phyloP scores from a whole-genome alignment of 1,140 invertebrate species.

The Zaprionus taronus region DNA sequence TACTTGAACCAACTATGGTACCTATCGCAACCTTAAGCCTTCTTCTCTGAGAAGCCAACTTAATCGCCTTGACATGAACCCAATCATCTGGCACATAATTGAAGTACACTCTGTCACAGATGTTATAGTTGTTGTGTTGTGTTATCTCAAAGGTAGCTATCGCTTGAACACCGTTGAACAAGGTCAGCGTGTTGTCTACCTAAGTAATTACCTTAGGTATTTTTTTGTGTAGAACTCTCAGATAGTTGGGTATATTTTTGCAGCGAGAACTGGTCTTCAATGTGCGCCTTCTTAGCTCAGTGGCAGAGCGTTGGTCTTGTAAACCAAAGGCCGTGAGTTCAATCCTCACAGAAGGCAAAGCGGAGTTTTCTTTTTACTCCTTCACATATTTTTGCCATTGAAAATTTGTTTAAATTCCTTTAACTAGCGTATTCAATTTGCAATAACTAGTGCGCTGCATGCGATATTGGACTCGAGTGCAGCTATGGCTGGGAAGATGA shows the following conservation, averaged over 20 bases:
- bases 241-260: not conserved
- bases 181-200: not conserved
- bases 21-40: too few species aligned
- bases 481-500: constrained; percentile 29
- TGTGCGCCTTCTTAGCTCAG: constrained; percentile 93
- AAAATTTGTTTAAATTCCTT: not conserved
- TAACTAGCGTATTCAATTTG: not conserved
- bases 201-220: constrained; percentile 4
- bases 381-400: not conserved
- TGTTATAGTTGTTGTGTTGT: not conserved
- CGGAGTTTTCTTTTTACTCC: not conserved
- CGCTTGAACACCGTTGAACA: not conserved
- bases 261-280: too few species aligned
- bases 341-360: constrained; percentile 93
- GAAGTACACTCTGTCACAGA: not conserved
- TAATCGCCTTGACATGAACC: too few species aligned
- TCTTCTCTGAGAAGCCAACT: too few species aligned
- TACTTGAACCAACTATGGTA: too few species aligned
- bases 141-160: not conserved
- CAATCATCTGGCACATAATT: not conserved
- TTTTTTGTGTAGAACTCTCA: not conserved
- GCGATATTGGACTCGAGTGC: constrained; percentile 44
- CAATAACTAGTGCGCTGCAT: not conserved
- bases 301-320: constrained; percentile 97
- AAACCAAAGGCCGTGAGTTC: constrained; percentile 97